These are phyloP conservation scores for Ophion ventricosus DNA, from an alignment of 2,888 invertebrate genomes.

Conservation along the genomic window DNA sequence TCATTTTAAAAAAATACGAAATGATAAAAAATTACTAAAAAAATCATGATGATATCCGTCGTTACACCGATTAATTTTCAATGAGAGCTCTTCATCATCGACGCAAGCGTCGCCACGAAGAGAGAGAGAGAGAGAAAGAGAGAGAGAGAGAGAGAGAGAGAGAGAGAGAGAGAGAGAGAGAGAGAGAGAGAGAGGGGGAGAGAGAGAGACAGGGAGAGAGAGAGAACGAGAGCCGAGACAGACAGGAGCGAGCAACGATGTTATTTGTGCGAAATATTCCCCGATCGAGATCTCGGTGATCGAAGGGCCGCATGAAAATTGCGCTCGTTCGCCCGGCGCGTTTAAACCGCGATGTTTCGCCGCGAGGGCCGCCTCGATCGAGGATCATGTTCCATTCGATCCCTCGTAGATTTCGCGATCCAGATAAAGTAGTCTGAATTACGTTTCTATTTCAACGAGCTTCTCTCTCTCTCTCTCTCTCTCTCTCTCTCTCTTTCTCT, in stretches of 20 bases:
- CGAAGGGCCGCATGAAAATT: conserved; percentile 53
- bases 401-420: conserved; percentile 73
- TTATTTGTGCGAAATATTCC: conserved; percentile 38
- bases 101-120: conserved; percentile 26
- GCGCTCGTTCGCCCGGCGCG: not conserved
- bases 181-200: not conserved
- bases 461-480: conserved; percentile 41
- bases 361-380: conserved; percentile 5
- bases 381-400: conserved; percentile 23
- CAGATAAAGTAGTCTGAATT: conserved; percentile 73
- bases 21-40: not conserved
- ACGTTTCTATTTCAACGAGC: conserved; percentile 72
- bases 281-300: conserved; percentile 30
- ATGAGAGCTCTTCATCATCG: conserved; percentile 56
- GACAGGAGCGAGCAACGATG: conserved; percentile 48
- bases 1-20: not conserved
- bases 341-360: not conserved
- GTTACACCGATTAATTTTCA: conserved; percentile 71
- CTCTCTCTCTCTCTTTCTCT: conserved; percentile 35
- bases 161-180: not conserved
- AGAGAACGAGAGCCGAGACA: not conserved
- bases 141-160: not conserved
- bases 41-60: conserved; percentile 68
- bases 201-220: not conserved
- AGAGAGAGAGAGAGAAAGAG: not conserved